Conservation (phyloP, 2,113 vertebrate species). For the Aldabrachelys gigantea region DNA sequence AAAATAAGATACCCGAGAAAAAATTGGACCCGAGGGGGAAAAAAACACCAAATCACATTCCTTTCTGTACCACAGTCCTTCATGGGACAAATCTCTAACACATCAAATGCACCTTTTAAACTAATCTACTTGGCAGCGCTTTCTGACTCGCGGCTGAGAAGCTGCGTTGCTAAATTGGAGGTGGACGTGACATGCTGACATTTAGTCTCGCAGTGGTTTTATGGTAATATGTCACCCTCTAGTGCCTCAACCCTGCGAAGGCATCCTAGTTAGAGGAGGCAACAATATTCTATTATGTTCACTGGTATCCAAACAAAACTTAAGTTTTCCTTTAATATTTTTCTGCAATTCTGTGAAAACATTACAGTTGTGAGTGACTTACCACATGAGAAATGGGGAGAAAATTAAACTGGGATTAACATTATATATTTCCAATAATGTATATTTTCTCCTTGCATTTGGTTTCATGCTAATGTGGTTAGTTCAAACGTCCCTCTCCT, state of each 20-base stretch:
- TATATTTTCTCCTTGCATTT: fast-evolving
- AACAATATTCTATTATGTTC: no score
- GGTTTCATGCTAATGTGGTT: neutral
- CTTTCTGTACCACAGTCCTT: neutral
- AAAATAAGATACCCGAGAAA: neutral
- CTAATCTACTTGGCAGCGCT: neutral
- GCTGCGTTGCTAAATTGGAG: neutral
- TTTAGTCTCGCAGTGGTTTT: neutral
- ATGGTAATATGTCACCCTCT: neutral
- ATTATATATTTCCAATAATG: fast-evolving
- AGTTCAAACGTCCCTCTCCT: neutral
- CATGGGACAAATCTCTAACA: no score
- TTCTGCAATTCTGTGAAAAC: fast-evolving
- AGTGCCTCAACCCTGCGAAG: neutral
- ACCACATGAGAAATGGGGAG: fast-evolving
- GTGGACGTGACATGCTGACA: neutral
- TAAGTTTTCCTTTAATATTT: fast-evolving
- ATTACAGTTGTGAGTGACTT: fast-evolving
- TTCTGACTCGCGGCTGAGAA: neutral
- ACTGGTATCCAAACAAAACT: fast-evolving
- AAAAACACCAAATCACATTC: neutral
- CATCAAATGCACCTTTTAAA: neutral
- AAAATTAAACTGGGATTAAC: fast-evolving
- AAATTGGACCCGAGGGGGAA: no score
- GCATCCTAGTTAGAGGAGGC: no score